Base-by-base conservation (phyloP, 2,797 vertebrate genomes). In the Ispidina picta region DNA sequence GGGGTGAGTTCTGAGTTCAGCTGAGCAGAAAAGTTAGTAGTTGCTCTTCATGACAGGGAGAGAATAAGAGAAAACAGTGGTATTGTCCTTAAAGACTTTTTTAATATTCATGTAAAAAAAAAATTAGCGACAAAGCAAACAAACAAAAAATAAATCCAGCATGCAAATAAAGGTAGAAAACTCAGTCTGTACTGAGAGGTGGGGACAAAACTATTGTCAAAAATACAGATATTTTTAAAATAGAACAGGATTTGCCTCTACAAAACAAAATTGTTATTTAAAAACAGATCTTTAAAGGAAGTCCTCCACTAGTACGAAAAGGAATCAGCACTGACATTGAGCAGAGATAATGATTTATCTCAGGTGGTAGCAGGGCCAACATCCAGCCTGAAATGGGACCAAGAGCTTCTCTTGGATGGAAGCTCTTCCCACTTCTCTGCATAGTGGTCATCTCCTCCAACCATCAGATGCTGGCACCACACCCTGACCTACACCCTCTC, bases 51-150 rank as follows among this genome's bases (percentile, higher is more conserved):
- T 83, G 62, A 72, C 51, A 72, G 63, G 72, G 28, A 68, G 31
- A 87, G 35, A 93, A 64, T 20, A 56, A 89, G 10, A 19, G 23
- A 37, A 92, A 89, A 54, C 51, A 22, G 54, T 64, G 15, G 37
- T 68, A 89, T 60, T 37, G 31, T 29, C 83, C 51, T 60, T 91
- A 51, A 78, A 75, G 93, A 58, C 22, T 84, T 72, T 69, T 97
- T 97, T 97, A 97, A 97, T 97, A 86, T 88, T 84, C 60, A 82
- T 3, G 86, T 97, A 96, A 96, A 94, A 96, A 96, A 87, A 94
- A n/a, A 23, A 15, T 8, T 58, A 70, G 73, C 6, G 62, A 85
- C 26, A 72, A 82, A 82, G 78, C 20, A 80, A 89, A 56, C 28
- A 49, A 89, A 51, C 25, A 90, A 25, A 75, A 64, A 88, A 44